Evolutionary conservation across 1,140 invertebrate genomes (phyloP).

Genomic region (Calliopsis andreniformis): DNA sequence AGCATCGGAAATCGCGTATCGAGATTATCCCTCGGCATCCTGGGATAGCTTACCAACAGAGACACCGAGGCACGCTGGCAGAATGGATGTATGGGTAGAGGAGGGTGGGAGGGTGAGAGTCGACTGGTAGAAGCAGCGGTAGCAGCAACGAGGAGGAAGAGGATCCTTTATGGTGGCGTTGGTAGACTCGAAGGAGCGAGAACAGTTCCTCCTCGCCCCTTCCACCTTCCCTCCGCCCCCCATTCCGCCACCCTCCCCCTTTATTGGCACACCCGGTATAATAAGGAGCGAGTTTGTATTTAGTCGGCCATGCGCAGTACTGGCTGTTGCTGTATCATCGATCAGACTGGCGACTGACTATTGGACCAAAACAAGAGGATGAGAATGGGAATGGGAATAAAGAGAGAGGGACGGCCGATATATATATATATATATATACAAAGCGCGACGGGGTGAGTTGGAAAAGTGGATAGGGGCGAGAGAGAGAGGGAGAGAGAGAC

Average conservation of each 20-base stretch:
- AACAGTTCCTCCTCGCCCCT: slow-evolving; percentile 50
- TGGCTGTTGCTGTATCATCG: slow-evolving; percentile 79
- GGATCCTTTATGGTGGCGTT: slow-evolving; percentile 59
- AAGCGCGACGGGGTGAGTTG: slow-evolving; percentile 34
- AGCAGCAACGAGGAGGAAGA: slow-evolving; percentile 52
- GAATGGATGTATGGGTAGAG: slow-evolving; percentile 10
- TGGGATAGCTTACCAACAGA: slow-evolving; percentile 41
- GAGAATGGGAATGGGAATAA: slow-evolving; percentile 70
- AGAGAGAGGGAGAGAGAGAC: slow-evolving; percentile 32
- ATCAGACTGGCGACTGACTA: slow-evolving; percentile 79
- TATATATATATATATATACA: slow-evolving; percentile 57
- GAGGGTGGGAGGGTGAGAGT: neutral
- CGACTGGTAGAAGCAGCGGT: slow-evolving; percentile 50
- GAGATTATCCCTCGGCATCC: slow-evolving; percentile 60
- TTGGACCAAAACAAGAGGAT: slow-evolving; percentile 80
- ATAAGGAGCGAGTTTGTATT: slow-evolving; percentile 79
- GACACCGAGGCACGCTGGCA: slow-evolving; percentile 32
- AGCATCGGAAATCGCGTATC: slow-evolving; percentile 60
- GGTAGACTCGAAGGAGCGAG: slow-evolving; percentile 51
- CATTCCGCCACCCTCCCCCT: slow-evolving; percentile 56
- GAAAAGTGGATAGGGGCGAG: slow-evolving; percentile 35
- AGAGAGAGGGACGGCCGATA: slow-evolving; percentile 55
- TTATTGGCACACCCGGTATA: slow-evolving; percentile 79
- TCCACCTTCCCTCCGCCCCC: slow-evolving; percentile 7
- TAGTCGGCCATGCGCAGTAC: slow-evolving; percentile 79